These are phyloP conservation scores for Lingula anatina DNA, from an alignment of 2,888 invertebrate genomes.

Conservation along the genomic window DNA sequence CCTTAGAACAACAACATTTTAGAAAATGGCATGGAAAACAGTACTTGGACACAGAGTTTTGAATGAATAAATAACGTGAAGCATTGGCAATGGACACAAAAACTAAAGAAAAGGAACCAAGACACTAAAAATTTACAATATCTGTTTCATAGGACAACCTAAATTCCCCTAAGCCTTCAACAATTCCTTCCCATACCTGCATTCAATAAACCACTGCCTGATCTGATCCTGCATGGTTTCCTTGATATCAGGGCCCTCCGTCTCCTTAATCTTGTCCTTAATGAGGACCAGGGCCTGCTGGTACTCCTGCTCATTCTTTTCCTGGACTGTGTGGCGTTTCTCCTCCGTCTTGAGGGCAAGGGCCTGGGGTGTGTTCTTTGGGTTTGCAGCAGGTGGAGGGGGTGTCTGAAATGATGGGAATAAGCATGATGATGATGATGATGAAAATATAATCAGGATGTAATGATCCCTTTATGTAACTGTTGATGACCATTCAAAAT, in stretches of 20 bases:
- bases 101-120: neutral
- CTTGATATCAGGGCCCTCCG: constrained; percentile 71
- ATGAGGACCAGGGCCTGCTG: constrained; percentile 62
- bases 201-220: constrained; percentile 79
- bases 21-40: too few species aligned
- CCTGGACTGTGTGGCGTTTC: constrained; percentile 63
- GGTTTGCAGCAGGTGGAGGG: constrained; percentile 26
- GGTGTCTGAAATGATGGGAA: constrained; percentile 19
- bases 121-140: neutral
- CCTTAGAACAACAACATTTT: too few species aligned
- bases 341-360: constrained; percentile 40
- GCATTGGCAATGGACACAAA: too few species aligned
- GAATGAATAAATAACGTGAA: too few species aligned
- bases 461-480: too few species aligned
- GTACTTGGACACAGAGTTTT: too few species aligned
- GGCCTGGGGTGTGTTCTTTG: constrained; percentile 39
- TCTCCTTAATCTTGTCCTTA: constrained; percentile 62
- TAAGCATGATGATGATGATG: neutral
- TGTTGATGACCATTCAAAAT: neutral
- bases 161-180: neutral
- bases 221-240: constrained; percentile 85
- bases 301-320: constrained; percentile 65
- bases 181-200: constrained; percentile 55
- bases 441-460: neutral
- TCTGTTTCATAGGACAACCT: neutral